phyloP scores from a whole-genome alignment of 2,888 invertebrate genomes.

The Agrochola macilenta region DNA sequence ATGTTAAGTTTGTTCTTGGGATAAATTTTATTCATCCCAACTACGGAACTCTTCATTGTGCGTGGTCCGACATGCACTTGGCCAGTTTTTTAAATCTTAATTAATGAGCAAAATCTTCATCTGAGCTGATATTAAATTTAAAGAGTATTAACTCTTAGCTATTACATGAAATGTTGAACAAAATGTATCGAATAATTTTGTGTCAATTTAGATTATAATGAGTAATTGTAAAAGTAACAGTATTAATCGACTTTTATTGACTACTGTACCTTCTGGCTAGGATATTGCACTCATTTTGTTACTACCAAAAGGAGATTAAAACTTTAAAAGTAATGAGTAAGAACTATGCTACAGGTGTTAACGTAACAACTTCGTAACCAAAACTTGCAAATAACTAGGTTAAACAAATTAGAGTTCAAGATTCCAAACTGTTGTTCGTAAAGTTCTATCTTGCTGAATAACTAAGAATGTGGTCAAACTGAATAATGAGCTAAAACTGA shows the following conservation, averaged over 20 bases:
- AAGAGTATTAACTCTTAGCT: too few species aligned
- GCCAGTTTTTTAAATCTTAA: neutral
- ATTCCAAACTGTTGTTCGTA: conserved; percentile 19
- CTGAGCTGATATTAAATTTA: too few species aligned
- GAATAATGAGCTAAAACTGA: conserved; percentile 2
- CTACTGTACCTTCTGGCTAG: neutral
- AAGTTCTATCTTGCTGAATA: conserved; percentile 27
- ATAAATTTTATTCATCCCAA: too few species aligned
- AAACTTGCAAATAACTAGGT: conserved; percentile 26
- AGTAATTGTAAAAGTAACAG: neutral
- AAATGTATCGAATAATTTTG: too few species aligned
- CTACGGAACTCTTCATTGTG: too few species aligned
- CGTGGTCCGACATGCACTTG: too few species aligned
- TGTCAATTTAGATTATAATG: too few species aligned
- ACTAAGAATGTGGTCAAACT: conserved; percentile 35
- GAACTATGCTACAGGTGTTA: neutral
- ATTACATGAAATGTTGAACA: too few species aligned
- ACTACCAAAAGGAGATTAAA: neutral
- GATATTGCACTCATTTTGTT: neutral
- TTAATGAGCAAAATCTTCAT: neutral
- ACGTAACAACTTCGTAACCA: neutral
- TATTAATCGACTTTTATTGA: neutral
- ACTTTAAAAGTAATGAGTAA: conserved; percentile 21
- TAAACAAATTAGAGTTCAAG: conserved; percentile 16
- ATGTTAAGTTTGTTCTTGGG: too few species aligned